These are phyloP conservation scores for Perodicticus potto DNA, from an alignment of 2,797 vertebrate species.

Conservation along the genomic window DNA sequence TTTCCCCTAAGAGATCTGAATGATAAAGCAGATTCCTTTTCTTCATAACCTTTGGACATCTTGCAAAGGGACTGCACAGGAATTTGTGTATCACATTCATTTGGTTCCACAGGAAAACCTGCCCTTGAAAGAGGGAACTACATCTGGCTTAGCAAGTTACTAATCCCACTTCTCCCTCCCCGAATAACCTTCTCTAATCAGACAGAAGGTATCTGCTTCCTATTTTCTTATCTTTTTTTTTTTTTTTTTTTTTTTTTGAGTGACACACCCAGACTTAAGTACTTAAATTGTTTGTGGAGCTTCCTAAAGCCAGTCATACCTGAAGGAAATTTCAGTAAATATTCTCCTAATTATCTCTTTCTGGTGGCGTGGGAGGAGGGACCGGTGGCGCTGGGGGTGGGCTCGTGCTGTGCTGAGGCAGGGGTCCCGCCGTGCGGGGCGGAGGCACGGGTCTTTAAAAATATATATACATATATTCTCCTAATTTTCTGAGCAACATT, in stretches of 20 bases:
- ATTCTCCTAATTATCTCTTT: neutral
- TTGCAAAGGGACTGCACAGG: neutral
- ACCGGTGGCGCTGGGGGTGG: too few relatives aligned
- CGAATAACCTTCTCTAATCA: constrained; percentile 60
- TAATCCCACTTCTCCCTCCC: neutral
- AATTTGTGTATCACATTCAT: neutral
- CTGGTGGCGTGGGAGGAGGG: too few relatives aligned
- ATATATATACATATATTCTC: too few relatives aligned
- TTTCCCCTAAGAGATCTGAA: constrained; percentile 24
- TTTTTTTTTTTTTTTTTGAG: neutral
- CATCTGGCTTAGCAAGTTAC: constrained; percentile 16
- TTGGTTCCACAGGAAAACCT: constrained; percentile 67
- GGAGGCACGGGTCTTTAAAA: too few relatives aligned
- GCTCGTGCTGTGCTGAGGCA: too few relatives aligned
- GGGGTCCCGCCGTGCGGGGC: too few relatives aligned
- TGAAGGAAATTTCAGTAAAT: neutral
- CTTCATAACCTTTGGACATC: constrained; percentile 41
- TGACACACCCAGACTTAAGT: constrained; percentile 25
- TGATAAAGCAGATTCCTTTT: neutral
- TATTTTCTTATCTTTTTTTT: constrained; percentile 57
- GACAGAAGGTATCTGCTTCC: constrained; percentile 29
- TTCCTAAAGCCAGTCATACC: constrained; percentile 23
- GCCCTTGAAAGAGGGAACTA: constrained; percentile 51
- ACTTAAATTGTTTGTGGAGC: neutral
- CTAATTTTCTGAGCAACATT: constrained; percentile 1